Evolutionary conservation across 1,140 invertebrate genomes (phyloP).

Genomic region (Aphidius gifuensis): DNA sequence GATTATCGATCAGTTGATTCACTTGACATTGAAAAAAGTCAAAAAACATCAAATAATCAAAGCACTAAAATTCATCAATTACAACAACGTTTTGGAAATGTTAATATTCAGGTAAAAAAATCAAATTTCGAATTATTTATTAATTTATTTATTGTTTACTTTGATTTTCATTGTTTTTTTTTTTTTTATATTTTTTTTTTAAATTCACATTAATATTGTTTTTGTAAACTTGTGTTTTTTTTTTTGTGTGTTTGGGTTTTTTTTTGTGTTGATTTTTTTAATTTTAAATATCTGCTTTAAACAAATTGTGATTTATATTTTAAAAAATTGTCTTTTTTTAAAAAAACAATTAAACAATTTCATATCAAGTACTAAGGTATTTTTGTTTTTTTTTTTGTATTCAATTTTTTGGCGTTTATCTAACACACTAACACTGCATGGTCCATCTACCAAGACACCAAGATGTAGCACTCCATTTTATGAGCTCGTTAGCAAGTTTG

Average conservation of each 20-base stretch:
- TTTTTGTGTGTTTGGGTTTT: no score
- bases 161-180: background rate
- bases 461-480: conserved; percentile 47
- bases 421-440: conserved; percentile 49
- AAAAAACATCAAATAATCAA: conserved; percentile 72
- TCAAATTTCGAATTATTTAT: background rate
- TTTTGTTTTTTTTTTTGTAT: no score
- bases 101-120: conserved; percentile 46
- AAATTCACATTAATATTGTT: background rate
- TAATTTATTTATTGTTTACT: background rate
- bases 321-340: no score
- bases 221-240: background rate
- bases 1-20: conserved; percentile 74
- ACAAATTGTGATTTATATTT: no score
- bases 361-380: no score
- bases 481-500: conserved; percentile 49
- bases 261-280: no score
- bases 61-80: conserved; percentile 74
- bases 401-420: conserved; percentile 25
- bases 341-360: no score
- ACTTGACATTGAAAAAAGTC: conserved; percentile 62
- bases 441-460: conserved; percentile 42
- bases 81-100: conserved; percentile 68
- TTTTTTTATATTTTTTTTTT: background rate
- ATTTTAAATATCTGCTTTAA: no score